These are phyloP conservation scores for Amphiprion percula DNA, from an alignment of 2,113 vertebrate species.

Conservation along the genomic window DNA sequence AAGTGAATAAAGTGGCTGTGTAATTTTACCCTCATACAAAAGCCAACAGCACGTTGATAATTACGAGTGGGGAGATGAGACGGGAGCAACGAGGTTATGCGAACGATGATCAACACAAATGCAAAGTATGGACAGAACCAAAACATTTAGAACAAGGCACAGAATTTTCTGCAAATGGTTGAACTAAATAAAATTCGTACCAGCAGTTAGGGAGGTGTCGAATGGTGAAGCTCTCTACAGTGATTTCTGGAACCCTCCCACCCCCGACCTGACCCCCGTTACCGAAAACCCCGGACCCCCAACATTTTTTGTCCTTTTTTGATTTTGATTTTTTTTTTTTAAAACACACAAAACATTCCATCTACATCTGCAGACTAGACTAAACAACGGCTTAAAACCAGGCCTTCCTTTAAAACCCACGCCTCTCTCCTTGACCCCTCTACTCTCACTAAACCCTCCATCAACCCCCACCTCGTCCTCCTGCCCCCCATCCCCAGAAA, in stretches of 20 bases:
- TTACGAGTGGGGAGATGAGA: constrained; percentile 40
- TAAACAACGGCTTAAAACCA: constrained; percentile 80
- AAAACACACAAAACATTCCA: constrained; percentile 81
- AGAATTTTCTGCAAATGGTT: constrained; percentile 97
- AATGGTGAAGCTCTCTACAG: constrained; percentile 94
- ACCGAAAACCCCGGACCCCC: constrained; percentile 45
- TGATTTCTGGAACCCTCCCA: constrained; percentile 82
- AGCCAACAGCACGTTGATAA: constrained; percentile 76
- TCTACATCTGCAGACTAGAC: constrained; percentile 83
- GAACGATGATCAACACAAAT: constrained; percentile 68
- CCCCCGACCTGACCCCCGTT: constrained; percentile 22
- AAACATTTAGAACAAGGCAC: constrained; percentile 95
- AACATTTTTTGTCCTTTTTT: constrained; percentile 63
- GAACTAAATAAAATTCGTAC: constrained; percentile 89
- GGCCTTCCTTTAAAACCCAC: constrained; percentile 63
- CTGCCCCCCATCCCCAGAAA: constrained; percentile 43
- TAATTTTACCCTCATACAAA: constrained; percentile 80
- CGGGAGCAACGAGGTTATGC: constrained; percentile 75
- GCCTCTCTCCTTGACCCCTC: constrained; percentile 23
- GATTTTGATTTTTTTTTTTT: constrained; percentile 48
- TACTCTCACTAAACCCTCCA: constrained; percentile 39
- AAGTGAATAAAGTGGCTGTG: constrained; percentile 75
- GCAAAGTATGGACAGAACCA: constrained; percentile 69
- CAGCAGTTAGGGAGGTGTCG: constrained; percentile 90
- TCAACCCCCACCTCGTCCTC: constrained; percentile 13